Evolutionary conservation across 2,888 invertebrate species (phyloP).

Genomic region (Nyleta sp.): DNA sequence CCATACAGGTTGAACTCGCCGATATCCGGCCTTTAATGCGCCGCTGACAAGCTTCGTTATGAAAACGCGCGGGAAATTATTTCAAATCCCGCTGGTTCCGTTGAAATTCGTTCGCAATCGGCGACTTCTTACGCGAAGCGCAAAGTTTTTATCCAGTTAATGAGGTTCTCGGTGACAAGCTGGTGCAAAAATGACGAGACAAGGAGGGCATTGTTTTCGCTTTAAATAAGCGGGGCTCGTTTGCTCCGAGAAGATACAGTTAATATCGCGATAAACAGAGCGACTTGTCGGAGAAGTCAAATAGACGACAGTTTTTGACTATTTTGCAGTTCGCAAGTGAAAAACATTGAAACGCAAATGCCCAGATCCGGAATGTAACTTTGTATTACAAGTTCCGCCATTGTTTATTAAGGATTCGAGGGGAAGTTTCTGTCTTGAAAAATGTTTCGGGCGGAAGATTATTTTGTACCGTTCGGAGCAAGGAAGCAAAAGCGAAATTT

Average conservation of each 20-base stretch:
- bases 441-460: no score
- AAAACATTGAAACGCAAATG: no score
- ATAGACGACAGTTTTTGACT: no score
- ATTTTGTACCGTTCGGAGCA: no score
- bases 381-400: no score
- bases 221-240: background rate
- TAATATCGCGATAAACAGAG: conserved; percentile 11
- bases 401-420: no score
- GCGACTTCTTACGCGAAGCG: background rate
- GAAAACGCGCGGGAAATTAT: conserved; percentile 24
- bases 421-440: no score
- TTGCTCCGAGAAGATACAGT: background rate
- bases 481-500: no score
- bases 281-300: no score
- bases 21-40: conserved; percentile 18
- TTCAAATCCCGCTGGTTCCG: background rate
- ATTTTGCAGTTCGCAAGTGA: no score
- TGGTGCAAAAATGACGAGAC: conserved; percentile 11
- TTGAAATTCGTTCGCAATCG: conserved; percentile 18
- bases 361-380: no score
- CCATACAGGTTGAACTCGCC: conserved; percentile 35
- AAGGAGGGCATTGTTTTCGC: background rate
- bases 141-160: conserved; percentile 16
- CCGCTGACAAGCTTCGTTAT: conserved; percentile 10
- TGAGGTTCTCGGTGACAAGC: conserved; percentile 16